Percentiles rank a stretch among this genome's conserved stretches.
Conservation (phyloP, 1,140 invertebrate species). For the Lucilia cuprina region DNA sequence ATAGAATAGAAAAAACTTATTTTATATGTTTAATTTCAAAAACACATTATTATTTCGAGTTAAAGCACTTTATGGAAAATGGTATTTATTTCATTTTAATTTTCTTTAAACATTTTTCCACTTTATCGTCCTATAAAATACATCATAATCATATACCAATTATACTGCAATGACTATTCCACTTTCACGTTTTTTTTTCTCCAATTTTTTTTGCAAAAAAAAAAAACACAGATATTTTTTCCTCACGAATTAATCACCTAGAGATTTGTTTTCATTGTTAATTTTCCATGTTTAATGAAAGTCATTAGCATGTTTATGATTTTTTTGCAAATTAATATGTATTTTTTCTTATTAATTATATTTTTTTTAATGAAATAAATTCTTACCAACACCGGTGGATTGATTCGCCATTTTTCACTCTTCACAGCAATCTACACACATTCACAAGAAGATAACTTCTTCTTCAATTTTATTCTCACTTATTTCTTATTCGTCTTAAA, state of each 20-base stretch:
- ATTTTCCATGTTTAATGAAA: not conserved
- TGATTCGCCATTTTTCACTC: conserved; percentile 60
- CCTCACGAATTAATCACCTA: not conserved
- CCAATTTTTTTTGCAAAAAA: not conserved
- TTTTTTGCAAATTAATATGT: not conserved
- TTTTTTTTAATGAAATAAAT: conserved; percentile 42
- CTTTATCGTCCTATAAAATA: not conserved
- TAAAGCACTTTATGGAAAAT: not conserved
- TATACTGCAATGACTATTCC: conserved; percentile 1
- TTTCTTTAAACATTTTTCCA: not conserved
- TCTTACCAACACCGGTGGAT: conserved; percentile 63
- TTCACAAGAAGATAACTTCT: not conserved
- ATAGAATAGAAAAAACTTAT: too few species aligned
- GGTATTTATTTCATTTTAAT: not conserved
- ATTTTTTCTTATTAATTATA: not conserved
- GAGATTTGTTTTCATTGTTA: not conserved
- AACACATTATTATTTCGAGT: not conserved
- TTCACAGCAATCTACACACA: conserved; percentile 34
- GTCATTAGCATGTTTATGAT: not conserved
- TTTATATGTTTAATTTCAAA: too few species aligned
- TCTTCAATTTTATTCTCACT: conserved; percentile 29
- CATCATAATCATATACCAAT: not conserved
- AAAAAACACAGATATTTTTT: not conserved
- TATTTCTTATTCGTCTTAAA: not conserved
- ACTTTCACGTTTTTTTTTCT: conserved; percentile 2